Percentiles rank a stretch among this genome's conserved stretches.
Conservation (phyloP, 2,888 invertebrate genomes). For the Priocnemis perturbator region DNA sequence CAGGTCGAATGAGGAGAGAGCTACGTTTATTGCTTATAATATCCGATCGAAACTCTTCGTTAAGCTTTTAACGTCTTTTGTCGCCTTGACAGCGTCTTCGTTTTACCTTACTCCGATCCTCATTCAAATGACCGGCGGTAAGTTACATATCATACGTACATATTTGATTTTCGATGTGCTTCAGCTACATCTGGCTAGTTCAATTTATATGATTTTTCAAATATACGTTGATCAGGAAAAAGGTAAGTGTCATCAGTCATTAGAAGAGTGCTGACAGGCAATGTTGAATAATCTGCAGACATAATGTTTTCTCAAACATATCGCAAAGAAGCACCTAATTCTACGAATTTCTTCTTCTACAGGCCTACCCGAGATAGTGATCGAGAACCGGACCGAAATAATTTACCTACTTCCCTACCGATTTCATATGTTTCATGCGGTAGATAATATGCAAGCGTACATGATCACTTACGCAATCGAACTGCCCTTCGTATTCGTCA, state of each 20-base stretch:
- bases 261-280: too few species aligned
- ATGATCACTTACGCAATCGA: conserved; percentile 56
- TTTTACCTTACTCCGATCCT: conserved; percentile 63
- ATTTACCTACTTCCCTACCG: conserved; percentile 60
- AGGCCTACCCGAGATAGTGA: conserved; percentile 4
- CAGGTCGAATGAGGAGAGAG: conserved; percentile 47
- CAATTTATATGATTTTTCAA: too few species aligned
- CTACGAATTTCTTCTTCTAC: neutral
- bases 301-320: too few species aligned
- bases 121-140: conserved; percentile 47
- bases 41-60: conserved; percentile 57
- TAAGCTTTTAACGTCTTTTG: conserved; percentile 56
- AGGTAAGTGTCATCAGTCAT: too few species aligned
- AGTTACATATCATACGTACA: conserved; percentile 9
- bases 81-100: conserved; percentile 59
- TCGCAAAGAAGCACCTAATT: too few species aligned
- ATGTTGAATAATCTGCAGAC: too few species aligned
- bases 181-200: too few species aligned
- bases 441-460: conserved; percentile 57
- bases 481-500: conserved; percentile 61
- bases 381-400: conserved; percentile 21
- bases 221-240: too few species aligned
- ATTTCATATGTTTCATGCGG: conserved; percentile 60
- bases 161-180: neutral
- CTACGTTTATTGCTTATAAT: conserved; percentile 55